Conservation (phyloP, 2,888 invertebrate genomes). For the Pharmacophagus antenor region DNA sequence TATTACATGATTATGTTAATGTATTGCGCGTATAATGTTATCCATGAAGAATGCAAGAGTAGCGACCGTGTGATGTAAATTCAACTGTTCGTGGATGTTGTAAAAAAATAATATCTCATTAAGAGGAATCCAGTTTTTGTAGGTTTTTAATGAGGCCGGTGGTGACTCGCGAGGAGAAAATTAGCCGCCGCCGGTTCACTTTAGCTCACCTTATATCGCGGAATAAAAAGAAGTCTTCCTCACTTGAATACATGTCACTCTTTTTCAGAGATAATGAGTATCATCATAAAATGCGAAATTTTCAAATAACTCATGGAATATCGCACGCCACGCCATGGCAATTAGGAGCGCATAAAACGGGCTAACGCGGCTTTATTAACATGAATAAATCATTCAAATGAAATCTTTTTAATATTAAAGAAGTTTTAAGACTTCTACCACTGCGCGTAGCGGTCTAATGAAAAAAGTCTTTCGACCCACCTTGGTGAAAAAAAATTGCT, state of each 20-base stretch:
- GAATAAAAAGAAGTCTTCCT: slow-evolving; percentile 4
- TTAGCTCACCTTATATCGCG: slow-evolving; percentile 9
- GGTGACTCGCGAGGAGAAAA: slow-evolving; percentile 4
- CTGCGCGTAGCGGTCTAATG: slow-evolving; percentile 23
- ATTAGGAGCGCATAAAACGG: slow-evolving; percentile 23
- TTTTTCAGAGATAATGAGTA: neutral
- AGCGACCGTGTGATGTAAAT: slow-evolving; percentile 5
- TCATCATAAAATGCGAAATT: neutral
- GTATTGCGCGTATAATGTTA: slow-evolving; percentile 6
- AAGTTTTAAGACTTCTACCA: slow-evolving; percentile 29
- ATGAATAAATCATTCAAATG: slow-evolving; percentile 25
- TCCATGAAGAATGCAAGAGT: slow-evolving; percentile 7
- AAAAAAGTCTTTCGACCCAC: slow-evolving; percentile 30
- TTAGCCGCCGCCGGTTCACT: slow-evolving; percentile 4
- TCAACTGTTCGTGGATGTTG: neutral
- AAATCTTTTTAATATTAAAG: slow-evolving; percentile 31
- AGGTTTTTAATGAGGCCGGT: slow-evolving; percentile 3
- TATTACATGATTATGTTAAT: slow-evolving; percentile 39
- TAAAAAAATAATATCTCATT: slow-evolving; percentile 3
- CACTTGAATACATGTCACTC: neutral
- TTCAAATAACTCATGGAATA: slow-evolving; percentile 4
- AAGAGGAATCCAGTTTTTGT: slow-evolving; percentile 8
- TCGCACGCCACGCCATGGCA: neutral
- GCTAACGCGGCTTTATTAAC: slow-evolving; percentile 14
- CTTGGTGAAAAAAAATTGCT: slow-evolving; percentile 22